phyloP scores from a whole-genome alignment of 2,888 invertebrate genomes.

The Yponomeuta evonymella region DNA sequence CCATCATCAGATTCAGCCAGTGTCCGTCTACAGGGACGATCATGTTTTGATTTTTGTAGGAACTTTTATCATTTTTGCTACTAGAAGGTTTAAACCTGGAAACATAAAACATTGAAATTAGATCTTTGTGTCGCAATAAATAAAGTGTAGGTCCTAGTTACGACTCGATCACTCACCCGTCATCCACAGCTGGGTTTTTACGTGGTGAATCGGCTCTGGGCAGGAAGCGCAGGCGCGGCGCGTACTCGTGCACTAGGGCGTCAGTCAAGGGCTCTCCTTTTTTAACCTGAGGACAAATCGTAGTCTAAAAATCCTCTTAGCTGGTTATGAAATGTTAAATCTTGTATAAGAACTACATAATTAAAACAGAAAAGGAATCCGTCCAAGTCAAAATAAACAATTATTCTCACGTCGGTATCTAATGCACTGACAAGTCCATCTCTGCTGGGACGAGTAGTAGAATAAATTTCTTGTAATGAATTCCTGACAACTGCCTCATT shows the following conservation, averaged over 20 bases:
- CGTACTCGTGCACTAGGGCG: slow-evolving; percentile 54
- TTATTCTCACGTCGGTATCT: too few relatives aligned
- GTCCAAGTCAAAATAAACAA: too few relatives aligned
- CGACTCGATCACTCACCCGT: slow-evolving; percentile 43
- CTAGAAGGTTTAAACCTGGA: slow-evolving; percentile 67
- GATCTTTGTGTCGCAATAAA: slow-evolving; percentile 5
- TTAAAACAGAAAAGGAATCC: too few relatives aligned
- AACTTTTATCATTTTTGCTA: slow-evolving; percentile 68
- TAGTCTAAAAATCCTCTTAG: neutral
- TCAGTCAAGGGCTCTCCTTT: slow-evolving; percentile 61
- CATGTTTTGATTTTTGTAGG: slow-evolving; percentile 66
- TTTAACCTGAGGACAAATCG: slow-evolving; percentile 41
- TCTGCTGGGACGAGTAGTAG: too few relatives aligned
- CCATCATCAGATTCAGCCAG: slow-evolving; percentile 79
- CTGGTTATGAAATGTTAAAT: too few relatives aligned
- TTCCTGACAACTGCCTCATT: too few relatives aligned
- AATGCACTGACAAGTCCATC: neutral
- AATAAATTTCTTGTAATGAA: too few relatives aligned
- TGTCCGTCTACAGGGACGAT: slow-evolving; percentile 74
- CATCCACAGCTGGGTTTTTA: slow-evolving; percentile 38
- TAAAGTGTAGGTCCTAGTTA: neutral
- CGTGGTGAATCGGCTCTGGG: slow-evolving; percentile 50
- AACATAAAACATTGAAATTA: slow-evolving; percentile 22
- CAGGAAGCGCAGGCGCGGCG: slow-evolving; percentile 58
- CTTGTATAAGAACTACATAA: too few relatives aligned